phyloP scores from a whole-genome alignment of 2,888 invertebrate genomes.

The Cheilosia urbana region DNA sequence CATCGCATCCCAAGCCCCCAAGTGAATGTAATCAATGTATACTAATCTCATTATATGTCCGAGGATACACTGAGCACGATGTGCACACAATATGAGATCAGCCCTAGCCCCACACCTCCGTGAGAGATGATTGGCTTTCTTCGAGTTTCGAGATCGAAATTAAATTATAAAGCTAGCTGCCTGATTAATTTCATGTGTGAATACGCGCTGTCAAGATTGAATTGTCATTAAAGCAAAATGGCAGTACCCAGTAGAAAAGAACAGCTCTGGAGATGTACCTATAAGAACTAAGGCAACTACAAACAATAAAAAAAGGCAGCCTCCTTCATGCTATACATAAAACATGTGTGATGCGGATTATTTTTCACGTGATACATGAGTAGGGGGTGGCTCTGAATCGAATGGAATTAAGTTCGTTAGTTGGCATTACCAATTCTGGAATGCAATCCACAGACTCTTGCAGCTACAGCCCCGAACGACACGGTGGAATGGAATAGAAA shows the following conservation, averaged over 20 bases:
- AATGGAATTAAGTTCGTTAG: constrained; percentile 14
- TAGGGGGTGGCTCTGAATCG: constrained; percentile 31
- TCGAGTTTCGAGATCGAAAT: constrained; percentile 27
- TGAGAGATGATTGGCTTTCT: constrained; percentile 8
- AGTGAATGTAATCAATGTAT: constrained; percentile 43
- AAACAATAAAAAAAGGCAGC: neutral
- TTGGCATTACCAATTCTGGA: constrained; percentile 30
- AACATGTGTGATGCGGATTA: constrained; percentile 45
- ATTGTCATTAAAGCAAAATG: constrained; percentile 36
- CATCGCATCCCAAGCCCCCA: constrained; percentile 45
- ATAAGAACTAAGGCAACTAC: neutral
- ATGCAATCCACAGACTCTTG: constrained; percentile 21
- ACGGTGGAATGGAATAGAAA: constrained; percentile 29
- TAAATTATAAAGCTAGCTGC: constrained; percentile 19
- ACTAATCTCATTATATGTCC: constrained; percentile 58
- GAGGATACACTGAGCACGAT: constrained; percentile 32
- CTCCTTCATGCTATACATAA: constrained; percentile 23
- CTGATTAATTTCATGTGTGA: constrained; percentile 35
- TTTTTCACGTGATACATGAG: constrained; percentile 65
- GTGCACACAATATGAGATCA: neutral
- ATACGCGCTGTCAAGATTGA: constrained; percentile 47
- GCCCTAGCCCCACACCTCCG: neutral
- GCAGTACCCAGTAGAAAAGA: neutral
- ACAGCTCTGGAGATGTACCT: neutral
- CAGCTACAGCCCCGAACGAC: constrained; percentile 1